Evolutionary conservation across 2,888 invertebrate genomes (phyloP), one percentile per base, ranked within the genome.

Genomic region (Hyalella azteca): DNA sequence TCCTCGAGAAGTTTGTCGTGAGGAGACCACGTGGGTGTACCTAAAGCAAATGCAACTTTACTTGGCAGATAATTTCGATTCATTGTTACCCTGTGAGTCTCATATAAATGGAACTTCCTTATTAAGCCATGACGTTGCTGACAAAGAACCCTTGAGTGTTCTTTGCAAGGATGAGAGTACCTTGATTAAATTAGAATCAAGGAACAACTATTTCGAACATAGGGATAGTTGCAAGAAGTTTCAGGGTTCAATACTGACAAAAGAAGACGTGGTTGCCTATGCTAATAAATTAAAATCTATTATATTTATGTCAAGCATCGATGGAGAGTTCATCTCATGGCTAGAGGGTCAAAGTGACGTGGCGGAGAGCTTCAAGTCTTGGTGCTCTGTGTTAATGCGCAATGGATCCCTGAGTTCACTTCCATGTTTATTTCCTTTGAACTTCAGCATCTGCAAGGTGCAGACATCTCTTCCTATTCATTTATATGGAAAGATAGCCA

Each of bases 151-250:
- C n/a, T n/a, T n/a, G n/a, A n/a, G n/a, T n/a, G n/a, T n/a, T n/a
- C n/a, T n/a, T n/a, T n/a, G n/a, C n/a, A n/a, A n/a, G n/a, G n/a
- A n/a, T n/a, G n/a, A n/a, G n/a, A n/a, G n/a, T n/a, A n/a, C n/a
- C n/a, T n/a, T n/a, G n/a, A n/a, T n/a, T n/a, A n/a, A n/a, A n/a
- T n/a, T n/a, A n/a, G n/a, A n/a, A n/a, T n/a, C n/a, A n/a, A n/a
- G n/a, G n/a, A n/a, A n/a, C n/a, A n/a, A n/a, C n/a, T n/a, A n/a
- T n/a, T n/a, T n/a, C n/a, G n/a, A n/a, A n/a, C n/a, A n/a, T n/a
- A n/a, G n/a, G n/a, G n/a, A n/a, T n/a, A n/a, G n/a, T n/a, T 54
- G 54, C 54, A 54, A 54, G 7, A 54, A 54, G 54, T 26, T 54
- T 29, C 5, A 54, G 29, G 54, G 54, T 1, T 54, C 54, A 9